Conservation (phyloP, 2,888 invertebrate genomes). For the Keiferia lycopersicella region DNA sequence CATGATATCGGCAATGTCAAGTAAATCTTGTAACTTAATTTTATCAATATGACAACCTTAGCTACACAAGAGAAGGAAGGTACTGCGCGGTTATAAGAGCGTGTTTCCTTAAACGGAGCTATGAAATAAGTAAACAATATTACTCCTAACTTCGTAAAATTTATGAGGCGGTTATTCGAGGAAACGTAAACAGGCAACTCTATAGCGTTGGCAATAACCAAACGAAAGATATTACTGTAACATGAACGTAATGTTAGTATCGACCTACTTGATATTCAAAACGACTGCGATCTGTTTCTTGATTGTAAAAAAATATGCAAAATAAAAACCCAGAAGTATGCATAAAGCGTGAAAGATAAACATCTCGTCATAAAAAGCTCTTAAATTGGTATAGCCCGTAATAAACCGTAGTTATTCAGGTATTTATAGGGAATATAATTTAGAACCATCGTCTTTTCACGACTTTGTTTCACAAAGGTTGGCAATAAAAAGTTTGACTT, state of each 20-base stretch:
- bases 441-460: background rate
- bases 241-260: background rate
- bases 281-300: conserved; percentile 37
- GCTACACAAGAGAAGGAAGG: conserved; percentile 31
- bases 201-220: conserved; percentile 43
- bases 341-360: background rate
- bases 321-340: background rate
- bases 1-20: no score
- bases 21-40: no score
- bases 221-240: conserved; percentile 45
- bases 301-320: conserved; percentile 31
- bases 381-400: background rate
- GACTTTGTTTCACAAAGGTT: background rate
- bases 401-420: background rate
- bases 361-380: background rate
- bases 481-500: background rate
- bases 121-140: conserved; percentile 68
- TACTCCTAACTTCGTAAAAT: conserved; percentile 67
- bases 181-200: conserved; percentile 59
- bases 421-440: background rate
- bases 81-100: conserved; percentile 49
- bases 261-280: conserved; percentile 40
- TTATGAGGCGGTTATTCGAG: conserved; percentile 69
- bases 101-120: conserved; percentile 55
- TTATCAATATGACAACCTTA: no score